Percentiles rank a stretch among this genome's conserved stretches.
phyloP scores from a whole-genome alignment of 2,888 invertebrate species.

The Melanotus villosus region DNA sequence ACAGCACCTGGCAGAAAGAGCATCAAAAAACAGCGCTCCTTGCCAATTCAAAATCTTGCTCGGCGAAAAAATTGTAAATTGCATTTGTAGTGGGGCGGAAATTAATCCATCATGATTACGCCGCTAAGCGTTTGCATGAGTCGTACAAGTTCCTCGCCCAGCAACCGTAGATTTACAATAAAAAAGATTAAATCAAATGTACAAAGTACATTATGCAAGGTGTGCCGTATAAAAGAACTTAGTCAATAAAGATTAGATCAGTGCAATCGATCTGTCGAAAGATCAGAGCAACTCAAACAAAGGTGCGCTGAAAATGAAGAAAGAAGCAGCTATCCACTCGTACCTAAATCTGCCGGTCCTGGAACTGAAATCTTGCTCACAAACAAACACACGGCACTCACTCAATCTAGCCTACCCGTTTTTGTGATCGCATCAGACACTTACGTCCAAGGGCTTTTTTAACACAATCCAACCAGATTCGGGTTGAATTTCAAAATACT shows the following conservation, averaged over 20 bases:
- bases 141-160: conserved; percentile 49
- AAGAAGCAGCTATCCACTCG: conserved; percentile 72
- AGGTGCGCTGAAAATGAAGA: conserved; percentile 79
- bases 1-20: conserved; percentile 64
- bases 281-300: conserved; percentile 78
- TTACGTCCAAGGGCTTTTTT: conserved; percentile 96
- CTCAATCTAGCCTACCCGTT: conserved; percentile 51
- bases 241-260: conserved; percentile 69
- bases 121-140: conserved; percentile 39
- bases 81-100: conserved; percentile 41
- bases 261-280: conserved; percentile 66
- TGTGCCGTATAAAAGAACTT: conserved; percentile 78
- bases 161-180: conserved; percentile 47
- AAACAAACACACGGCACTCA: conserved; percentile 48
- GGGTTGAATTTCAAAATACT: conserved; percentile 96
- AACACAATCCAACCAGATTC: conserved; percentile 98
- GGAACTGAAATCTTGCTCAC: conserved; percentile 45
- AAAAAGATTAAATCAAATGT: conserved; percentile 55
- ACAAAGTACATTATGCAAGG: conserved; percentile 65
- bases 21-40: conserved; percentile 66
- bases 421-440: conserved; percentile 70
- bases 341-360: conserved; percentile 49
- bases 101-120: conserved; percentile 36
- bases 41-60: conserved; percentile 61
- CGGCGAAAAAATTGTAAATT: conserved; percentile 48